These are phyloP conservation scores for Serranus cabrilla DNA, from an alignment of 2,797 vertebrate genomes.

Conservation along the genomic window DNA sequence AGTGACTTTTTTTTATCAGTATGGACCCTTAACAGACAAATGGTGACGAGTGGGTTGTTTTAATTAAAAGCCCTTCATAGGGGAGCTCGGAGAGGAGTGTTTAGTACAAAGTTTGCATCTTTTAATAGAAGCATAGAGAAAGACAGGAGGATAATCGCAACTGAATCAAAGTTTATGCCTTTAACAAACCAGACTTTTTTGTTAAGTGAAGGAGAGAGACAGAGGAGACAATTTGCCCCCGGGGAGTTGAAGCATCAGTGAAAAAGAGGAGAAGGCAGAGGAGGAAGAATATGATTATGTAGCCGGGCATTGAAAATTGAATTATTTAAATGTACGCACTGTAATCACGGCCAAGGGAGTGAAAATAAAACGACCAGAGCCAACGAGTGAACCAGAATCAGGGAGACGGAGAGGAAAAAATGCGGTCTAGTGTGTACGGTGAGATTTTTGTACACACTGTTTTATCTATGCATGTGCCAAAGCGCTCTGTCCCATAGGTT, in stretches of 20 bases:
- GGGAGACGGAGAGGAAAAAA: not conserved
- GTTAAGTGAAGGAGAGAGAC: slow-evolving; percentile 45
- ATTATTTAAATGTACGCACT: slow-evolving; percentile 74
- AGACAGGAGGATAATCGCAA: slow-evolving; percentile 36
- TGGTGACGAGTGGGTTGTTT: slow-evolving; percentile 42
- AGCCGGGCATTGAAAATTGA: slow-evolving; percentile 72
- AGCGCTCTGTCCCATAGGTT: slow-evolving; percentile 1
- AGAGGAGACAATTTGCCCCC: slow-evolving; percentile 53
- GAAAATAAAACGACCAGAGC: slow-evolving; percentile 53
- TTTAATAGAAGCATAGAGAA: slow-evolving; percentile 16
- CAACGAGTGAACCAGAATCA: slow-evolving; percentile 39
- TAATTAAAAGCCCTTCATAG: slow-evolving; percentile 63
- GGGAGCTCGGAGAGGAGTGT: slow-evolving; percentile 25
- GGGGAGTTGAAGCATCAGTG: slow-evolving; percentile 55
- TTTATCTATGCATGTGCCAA: slow-evolving; percentile 28
- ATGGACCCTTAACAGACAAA: slow-evolving; percentile 48
- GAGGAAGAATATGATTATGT: slow-evolving; percentile 65
- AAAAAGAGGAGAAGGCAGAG: slow-evolving; percentile 52
- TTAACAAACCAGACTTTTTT: slow-evolving; percentile 31
- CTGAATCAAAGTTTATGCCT: slow-evolving; percentile 48
- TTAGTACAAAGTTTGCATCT: slow-evolving; percentile 38
- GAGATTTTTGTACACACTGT: slow-evolving; percentile 4
- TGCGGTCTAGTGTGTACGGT: slow-evolving; percentile 7
- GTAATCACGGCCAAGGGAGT: slow-evolving; percentile 60
- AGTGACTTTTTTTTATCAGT: slow-evolving; percentile 53